Base-by-base conservation (phyloP, 2,888 invertebrate species). In the Melanotus villosus region DNA sequence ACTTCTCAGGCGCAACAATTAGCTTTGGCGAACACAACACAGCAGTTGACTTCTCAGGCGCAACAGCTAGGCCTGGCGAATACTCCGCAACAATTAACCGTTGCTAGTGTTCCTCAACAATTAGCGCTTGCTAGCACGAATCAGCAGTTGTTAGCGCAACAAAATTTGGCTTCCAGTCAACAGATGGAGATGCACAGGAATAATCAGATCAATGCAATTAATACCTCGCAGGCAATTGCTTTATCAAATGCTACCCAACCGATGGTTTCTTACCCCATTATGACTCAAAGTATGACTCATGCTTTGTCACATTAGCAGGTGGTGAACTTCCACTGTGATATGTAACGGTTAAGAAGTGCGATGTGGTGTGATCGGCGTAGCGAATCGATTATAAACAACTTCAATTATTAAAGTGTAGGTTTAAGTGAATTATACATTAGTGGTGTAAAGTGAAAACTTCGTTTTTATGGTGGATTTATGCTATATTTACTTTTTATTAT, bases 181-280 rank as follows among this genome's bases (percentile, higher is more conserved):
- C 82, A 82, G 54, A 75, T 82, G 57, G 82, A 83, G 62, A 75
- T 84, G 72, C 82, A 82, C 66, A 77, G 83, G 26, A 83, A 77
- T 67, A 79, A 77, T 50, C 83, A 83, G 68, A 83, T 84, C 66
- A 85, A 84, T 64, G 84, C 84, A 12, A 85, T 86, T 32, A 86
- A 83, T 70, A 86, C 86, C 1, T 86, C 86, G 1, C 86, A 87
- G 75, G 86, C 88, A 21, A 83, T 89, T 12, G 88, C 89, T 2
- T 87, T 89, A 85, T 89, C 89, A 1, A 89, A 89, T 75, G 86
- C 89, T 3, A 87, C 88, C 0, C 89, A 89, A 63, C 88, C 90
- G 1, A 86, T 90, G 78, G 89, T 90, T 52, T 90, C 90, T 0
- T 90, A 90, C 79, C 90, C 91, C 1, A 89, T 91, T 50, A 90